Percentiles rank a stretch among this genome's conserved stretches.
Evolutionary conservation across 2,888 invertebrate genomes (phyloP).

Genomic region (Elmis aenea): DNA sequence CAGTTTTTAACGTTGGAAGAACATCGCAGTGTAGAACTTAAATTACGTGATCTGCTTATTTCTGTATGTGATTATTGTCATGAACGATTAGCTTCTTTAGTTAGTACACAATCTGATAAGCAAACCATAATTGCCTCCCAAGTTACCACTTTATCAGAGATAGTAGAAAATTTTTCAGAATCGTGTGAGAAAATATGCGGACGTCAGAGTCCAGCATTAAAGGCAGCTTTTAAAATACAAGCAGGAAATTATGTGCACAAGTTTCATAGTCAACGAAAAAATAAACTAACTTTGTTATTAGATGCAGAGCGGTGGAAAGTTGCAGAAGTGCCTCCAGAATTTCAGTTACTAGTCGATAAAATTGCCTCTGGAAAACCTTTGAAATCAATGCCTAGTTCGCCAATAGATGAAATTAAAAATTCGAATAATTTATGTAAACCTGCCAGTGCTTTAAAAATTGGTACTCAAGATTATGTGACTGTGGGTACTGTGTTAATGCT

Average conservation of each 20-base stretch:
- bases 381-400: constrained; percentile 39
- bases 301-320: constrained; percentile 93
- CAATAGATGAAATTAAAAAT: constrained; percentile 29
- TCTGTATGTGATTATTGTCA: constrained; percentile 90
- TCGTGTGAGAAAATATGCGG: constrained; percentile 73
- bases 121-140: constrained; percentile 70
- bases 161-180: constrained; percentile 74
- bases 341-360: constrained; percentile 75
- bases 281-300: constrained; percentile 75
- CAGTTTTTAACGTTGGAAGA: constrained; percentile 68
- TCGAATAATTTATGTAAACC: constrained; percentile 26
- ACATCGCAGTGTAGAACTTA: constrained; percentile 61
- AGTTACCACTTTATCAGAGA: constrained; percentile 68
- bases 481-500: constrained; percentile 81
- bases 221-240: constrained; percentile 79
- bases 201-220: constrained; percentile 70
- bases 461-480: constrained; percentile 62
- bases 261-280: constrained; percentile 84
- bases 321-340: constrained; percentile 83
- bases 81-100: constrained; percentile 84
- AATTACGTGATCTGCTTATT: constrained; percentile 70
- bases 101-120: constrained; percentile 71
- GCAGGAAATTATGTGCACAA: constrained; percentile 86
- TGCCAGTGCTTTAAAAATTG: constrained; percentile 30
- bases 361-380: constrained; percentile 49